Base-by-base conservation (phyloP, 2,113 vertebrate genomes). In the Anguilla japonica region DNA sequence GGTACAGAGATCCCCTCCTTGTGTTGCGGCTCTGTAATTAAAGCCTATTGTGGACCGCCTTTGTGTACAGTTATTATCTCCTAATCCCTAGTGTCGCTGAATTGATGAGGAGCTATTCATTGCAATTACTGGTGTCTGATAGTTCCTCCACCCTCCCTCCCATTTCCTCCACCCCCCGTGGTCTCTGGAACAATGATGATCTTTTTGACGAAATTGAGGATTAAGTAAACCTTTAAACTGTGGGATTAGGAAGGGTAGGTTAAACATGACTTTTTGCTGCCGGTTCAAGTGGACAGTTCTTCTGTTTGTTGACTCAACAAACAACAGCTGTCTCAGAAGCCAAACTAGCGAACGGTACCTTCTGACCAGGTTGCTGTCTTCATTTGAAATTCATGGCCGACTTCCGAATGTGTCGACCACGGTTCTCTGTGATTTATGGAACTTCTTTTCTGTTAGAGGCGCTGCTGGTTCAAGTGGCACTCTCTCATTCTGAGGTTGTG, bases 71-170 rank as follows among this genome's bases (percentile, higher is more conserved):
- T 67, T 8, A 67, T 29, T 22, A 9, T 82, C 20, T 86, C 50
- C 63, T 87, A 84, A 85, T 80, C 86, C 81, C 85, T 91, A 89
- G 91, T 92, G 87, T 34, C 79, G 79, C 79, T 89, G 91, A 93
- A 95, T 94, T 91, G 87, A 90, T 89, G 89, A 91, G 84, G 87
- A 92, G 85, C 89, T 91, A 89, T 91, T 93, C 91, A 91, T 88
- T 90, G 78, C 87, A 89, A 87, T 26, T 84, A 89, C 92, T 88
- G 83, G 50, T 90, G 90, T 87, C 81, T 81, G 89, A 88, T 83
- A 85, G 87, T 87, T 78, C 67, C 82, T 53, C 50, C 50, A 13
- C 79, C 83, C 82, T 87, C 29, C 78, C 34, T 56, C 22, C 56
- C 29, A 20, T 53, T 11, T 50, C n/a, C 46, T 60, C 39, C 29